phyloP scores from a whole-genome alignment of 1,140 invertebrate genomes.

The Dinothrombium tinctorium region DNA sequence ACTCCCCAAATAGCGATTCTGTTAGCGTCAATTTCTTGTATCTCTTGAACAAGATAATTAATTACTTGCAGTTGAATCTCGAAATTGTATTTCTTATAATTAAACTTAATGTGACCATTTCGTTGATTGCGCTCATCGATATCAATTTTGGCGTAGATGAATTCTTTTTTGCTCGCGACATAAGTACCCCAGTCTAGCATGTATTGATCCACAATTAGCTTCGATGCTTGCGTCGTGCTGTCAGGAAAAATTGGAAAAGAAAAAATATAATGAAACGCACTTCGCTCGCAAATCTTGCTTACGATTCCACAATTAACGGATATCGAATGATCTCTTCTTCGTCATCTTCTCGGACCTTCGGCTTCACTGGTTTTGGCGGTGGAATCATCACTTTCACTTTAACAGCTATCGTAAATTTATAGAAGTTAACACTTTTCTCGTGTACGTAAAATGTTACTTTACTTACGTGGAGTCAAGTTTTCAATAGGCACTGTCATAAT shows the following conservation, averaged over 20 bases:
- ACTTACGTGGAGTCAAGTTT: neutral
- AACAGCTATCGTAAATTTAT: neutral
- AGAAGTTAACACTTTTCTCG: neutral
- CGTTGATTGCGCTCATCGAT: neutral
- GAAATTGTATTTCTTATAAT: neutral
- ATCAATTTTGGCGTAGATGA: neutral
- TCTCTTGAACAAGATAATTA: constrained; percentile 9
- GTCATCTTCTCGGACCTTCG: neutral
- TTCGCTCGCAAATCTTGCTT: too few relatives aligned
- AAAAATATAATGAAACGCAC: too few relatives aligned
- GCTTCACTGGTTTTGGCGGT: neutral
- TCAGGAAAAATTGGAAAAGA: too few relatives aligned
- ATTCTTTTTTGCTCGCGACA: neutral
- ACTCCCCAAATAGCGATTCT: constrained; percentile 67
- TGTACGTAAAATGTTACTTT: too few relatives aligned
- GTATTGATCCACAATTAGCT: neutral
- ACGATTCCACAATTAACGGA: constrained; percentile 25
- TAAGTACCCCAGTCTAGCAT: neutral
- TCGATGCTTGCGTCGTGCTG: too few relatives aligned
- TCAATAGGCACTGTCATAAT: neutral
- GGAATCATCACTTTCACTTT: constrained; percentile 1
- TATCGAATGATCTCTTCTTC: neutral
- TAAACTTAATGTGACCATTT: neutral
- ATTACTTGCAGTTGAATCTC: neutral
- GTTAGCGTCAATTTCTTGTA: constrained; percentile 58